Base-by-base conservation (phyloP, 1,140 invertebrate species). In the Drosophila pseudoananassae region DNA sequence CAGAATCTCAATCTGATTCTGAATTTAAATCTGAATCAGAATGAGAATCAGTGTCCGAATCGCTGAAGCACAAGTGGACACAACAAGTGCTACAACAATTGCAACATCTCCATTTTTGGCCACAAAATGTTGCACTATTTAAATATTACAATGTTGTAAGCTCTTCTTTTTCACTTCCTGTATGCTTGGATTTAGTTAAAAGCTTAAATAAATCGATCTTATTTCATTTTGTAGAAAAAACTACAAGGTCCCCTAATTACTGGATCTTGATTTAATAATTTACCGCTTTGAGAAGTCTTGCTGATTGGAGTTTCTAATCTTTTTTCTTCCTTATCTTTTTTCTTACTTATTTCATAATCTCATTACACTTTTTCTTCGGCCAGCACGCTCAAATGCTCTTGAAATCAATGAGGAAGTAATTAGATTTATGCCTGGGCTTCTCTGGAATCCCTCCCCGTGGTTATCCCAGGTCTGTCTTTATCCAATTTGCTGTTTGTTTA, bases 401-500 rank as follows among this genome's bases (percentile, higher is more conserved):
- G 36, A 59, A 87, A 87, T 85, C 82, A 85, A 87, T 85, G 74
- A 87, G 82, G 82, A 85, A 85, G 82, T 76, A 85, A 87, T 81
- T 81, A 61, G 78, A 76, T 82, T 76, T 36, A 36, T 36, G 25
- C 25, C 25, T 27, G 25, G 33, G 33, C 10, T 36, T 10, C 10
- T 36, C 33, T 1, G 33, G 12, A 10, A 36, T 36, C 7, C 10
- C 6, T 23, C 31, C 36, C 56, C 23, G 25, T 27, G 53, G 45
- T 10, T 61, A n/a, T 6, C 47, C 54, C 9, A 14, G 29, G 9
- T 14, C 25, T 47, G 40, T 15, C 49, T 47, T 46, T 47, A 54
- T 46, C 43, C 65, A 69, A 56, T 69, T 72, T 77, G 12, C 58
- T 59, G 27, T 57, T 57, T 64, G 59, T 55, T 71, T 77, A 87